phyloP scores from a whole-genome alignment of 1,140 invertebrate species.

The Aphidius gifuensis region DNA sequence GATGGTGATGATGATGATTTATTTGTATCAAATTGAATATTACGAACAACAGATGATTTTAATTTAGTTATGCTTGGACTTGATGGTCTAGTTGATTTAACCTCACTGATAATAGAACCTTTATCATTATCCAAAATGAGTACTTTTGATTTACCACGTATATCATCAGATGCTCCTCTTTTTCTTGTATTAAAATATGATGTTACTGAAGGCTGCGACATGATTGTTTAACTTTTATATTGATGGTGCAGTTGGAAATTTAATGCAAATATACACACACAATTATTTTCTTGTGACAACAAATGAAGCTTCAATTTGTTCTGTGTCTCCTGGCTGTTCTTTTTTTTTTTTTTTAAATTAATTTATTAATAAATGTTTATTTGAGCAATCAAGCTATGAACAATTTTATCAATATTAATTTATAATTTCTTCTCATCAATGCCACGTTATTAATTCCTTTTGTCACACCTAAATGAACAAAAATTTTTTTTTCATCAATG shows the following conservation, averaged over 20 bases:
- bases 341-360: no score
- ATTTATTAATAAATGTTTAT: no score
- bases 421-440: no score
- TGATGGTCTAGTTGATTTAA: slow-evolving; percentile 16
- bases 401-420: no score
- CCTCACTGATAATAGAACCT: neutral
- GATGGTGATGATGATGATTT: neutral
- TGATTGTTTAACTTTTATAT: slow-evolving; percentile 38
- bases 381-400: no score
- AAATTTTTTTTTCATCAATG: no score
- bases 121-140: slow-evolving; percentile 59
- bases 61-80: slow-evolving; percentile 25
- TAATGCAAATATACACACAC: no score
- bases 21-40: slow-evolving; percentile 44
- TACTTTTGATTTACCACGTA: slow-evolving; percentile 58
- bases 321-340: no score
- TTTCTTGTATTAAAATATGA: slow-evolving; percentile 69
- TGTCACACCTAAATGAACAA: no score
- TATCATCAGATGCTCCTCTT: slow-evolving; percentile 64
- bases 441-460: no score
- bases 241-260: neutral
- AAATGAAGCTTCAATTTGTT: no score
- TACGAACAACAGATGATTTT: slow-evolving; percentile 38
- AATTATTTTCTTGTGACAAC: no score
- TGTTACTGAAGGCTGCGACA: slow-evolving; percentile 70